These are phyloP conservation scores for Mus minutoides DNA, from an alignment of 2,797 vertebrate species.

Conservation along the genomic window DNA sequence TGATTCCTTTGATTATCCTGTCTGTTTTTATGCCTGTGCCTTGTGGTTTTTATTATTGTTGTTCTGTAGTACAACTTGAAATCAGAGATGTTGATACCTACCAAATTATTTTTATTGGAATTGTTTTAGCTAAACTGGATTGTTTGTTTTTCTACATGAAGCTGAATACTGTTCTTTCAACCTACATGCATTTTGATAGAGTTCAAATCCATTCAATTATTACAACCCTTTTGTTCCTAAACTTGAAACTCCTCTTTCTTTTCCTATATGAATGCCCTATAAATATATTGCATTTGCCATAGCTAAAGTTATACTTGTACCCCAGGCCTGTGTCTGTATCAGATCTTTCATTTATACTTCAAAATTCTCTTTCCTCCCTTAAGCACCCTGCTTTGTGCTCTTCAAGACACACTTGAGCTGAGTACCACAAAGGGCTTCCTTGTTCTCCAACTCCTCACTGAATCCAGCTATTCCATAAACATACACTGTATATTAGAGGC, in stretches of 20 bases:
- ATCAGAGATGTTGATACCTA: too few relatives aligned
- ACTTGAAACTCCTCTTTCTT: not conserved
- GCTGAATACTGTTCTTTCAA: not conserved
- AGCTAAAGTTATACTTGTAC: not conserved
- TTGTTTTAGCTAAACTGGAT: not conserved
- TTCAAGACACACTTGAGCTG: not conserved
- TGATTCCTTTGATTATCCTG: too few relatives aligned
- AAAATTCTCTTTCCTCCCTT: not conserved
- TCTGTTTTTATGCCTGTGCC: too few relatives aligned
- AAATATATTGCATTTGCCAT: not conserved
- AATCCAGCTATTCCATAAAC: not conserved
- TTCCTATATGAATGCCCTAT: not conserved
- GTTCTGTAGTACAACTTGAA: too few relatives aligned
- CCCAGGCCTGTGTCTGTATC: not conserved
- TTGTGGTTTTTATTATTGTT: too few relatives aligned
- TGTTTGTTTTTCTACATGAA: not conserved
- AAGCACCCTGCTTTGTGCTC: not conserved
- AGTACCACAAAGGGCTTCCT: not conserved
- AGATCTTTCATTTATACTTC: conserved; percentile 4
- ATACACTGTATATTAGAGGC: not conserved
- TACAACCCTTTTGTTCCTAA: not conserved
- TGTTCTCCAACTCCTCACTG: not conserved
- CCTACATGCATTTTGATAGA: not conserved
- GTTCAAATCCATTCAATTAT: conserved; percentile 25
- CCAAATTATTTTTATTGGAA: too few relatives aligned